Base-by-base conservation (phyloP, 2,113 vertebrate species). In the Ictalurus punctatus region DNA sequence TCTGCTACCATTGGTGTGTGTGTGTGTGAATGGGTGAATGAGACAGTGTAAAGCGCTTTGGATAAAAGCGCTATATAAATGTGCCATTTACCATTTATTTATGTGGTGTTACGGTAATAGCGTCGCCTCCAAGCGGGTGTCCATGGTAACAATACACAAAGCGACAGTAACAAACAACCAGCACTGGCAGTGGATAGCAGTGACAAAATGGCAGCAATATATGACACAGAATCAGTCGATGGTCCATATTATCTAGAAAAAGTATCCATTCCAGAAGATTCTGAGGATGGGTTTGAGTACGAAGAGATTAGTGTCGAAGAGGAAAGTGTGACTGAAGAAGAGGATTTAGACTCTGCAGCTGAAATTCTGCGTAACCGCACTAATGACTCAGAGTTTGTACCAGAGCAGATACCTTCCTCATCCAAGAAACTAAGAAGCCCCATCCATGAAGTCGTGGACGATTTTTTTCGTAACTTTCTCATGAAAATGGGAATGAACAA, bases 381-480 rank as follows among this genome's bases (percentile, higher is more conserved):
- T 84, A 92, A 95, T 71, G 95, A 94, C 52, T 84, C 82, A 1
- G 88, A 91, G 1, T 86, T 93, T 86, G 86, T 93, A 86, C 93
- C 91, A 86, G 89, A 88, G 12, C 91, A 86, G 21, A 23, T 9
- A 59, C 83, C 89, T 0, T 69, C 86, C 65, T 88, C 94, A 73
- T 91, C 90, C 30, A 90, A 92, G 63, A 92, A 85, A 69, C 61
- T 84, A 0, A 2, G 94, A 14, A 74, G 76, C 21, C 90, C 92
- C 84, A 81, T 91, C 54, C 94, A 94, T 27, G 95, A 97, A 94
- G 73, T 95, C 0, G 93, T 97, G 87, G 96, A 98, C 74, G 96
- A 97, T 89, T 99, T 97, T 92, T 88, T 99, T 52, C 96, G 96
- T 91, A 98, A 96, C 93, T 99, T 97, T 89, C 95, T 99, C n/a